Base-by-base conservation (phyloP, 2,888 invertebrate species). In the Phengaris alcon region DNA sequence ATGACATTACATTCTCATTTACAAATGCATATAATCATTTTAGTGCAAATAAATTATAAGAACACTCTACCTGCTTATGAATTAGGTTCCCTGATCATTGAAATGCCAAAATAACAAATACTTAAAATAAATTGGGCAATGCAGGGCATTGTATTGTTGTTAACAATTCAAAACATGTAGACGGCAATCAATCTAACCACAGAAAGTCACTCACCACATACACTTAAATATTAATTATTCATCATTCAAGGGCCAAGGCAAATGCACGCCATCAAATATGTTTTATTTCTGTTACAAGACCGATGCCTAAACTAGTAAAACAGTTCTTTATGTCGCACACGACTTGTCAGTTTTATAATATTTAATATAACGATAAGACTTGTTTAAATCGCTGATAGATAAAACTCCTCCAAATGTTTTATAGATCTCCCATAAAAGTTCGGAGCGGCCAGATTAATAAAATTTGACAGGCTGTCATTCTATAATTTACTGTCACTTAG, bases 281-380 rank as follows among this genome's bases (percentile, higher is more conserved):
- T 88, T 87, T 89, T 87, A 89, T 88, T 90, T 89, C 87, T 86
- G 85, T 84, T 83, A 86, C 85, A 83, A 83, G 88, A 90, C 90
- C 89, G 87, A 91, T 83, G 87, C 80, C 80, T 81, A 84, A 86
- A 87, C 87, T 79, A 86, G 88, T 87, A 87, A 86, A 87, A 81
- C 78, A 64, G 44, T 81, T 82, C 57, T 75, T 84, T 82, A 84
- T 87, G 88, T 88, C 87, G 88, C 86, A 88, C 68, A 69, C 84
- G 85, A 79, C 22, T 15, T 83, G 83, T 84, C 74, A 70, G 70
- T 54, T 76, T 75, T 74, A 77, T 77, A 79, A 76, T 87, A 87
- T 89, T 88, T 90, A 88, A 91, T 85, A 88, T 87, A 89, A 90
- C 90, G 88, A 90, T 87, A 86, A 84, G 82, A 85, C 84, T 86